Base-by-base conservation (phyloP, 2,888 invertebrate species). In the Resseliella maxima region DNA sequence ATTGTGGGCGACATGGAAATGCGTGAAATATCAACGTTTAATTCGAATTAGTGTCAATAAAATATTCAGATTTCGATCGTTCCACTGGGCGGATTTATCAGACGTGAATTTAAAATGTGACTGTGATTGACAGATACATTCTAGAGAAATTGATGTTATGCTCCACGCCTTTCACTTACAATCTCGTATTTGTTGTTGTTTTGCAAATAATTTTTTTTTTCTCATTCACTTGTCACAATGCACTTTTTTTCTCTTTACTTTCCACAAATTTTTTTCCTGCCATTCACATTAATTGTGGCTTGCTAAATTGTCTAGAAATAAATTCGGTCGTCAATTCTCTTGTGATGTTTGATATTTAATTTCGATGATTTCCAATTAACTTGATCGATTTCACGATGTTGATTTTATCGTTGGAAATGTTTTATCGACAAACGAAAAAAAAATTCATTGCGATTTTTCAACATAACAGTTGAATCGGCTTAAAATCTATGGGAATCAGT, bases 31-130 rank as follows among this genome's bases (percentile, higher is more conserved):
- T 83, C 38, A 38, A 38, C 83, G 38, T 38, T 83, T 83, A 38
- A 83, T 83, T 83, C 83, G 83, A 83, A 83, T 83, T 83, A 83
- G n/a, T 83, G 83, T 83, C 83, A 83, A 83, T 83, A 38, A 83
- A 83, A 83, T 83, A 83, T 83, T 83, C 83, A 83, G 24, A 38
- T 83, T 50, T 83, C 83, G 38, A 38, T 83, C 38, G 83, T 81
- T 36, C 36, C 35, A 8, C 18, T 72, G 83, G 38, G 15, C 27
- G 18, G 81, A 36, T 81, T 81, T 6, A 10, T 38, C 83, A 12
- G 24, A 38, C 83, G 81, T 6, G 38, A n/a, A 72, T 31, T n/a
- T 6, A 38, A 72, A 83, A 83, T 27, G 38, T 21, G 8, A n/a
- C 31, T 72, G 83, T 83, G 83, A 83, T 83, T 83, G 83, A 83